Conservation (phyloP, 2,888 invertebrate genomes). For the Cataglyphis altisquamis region DNA sequence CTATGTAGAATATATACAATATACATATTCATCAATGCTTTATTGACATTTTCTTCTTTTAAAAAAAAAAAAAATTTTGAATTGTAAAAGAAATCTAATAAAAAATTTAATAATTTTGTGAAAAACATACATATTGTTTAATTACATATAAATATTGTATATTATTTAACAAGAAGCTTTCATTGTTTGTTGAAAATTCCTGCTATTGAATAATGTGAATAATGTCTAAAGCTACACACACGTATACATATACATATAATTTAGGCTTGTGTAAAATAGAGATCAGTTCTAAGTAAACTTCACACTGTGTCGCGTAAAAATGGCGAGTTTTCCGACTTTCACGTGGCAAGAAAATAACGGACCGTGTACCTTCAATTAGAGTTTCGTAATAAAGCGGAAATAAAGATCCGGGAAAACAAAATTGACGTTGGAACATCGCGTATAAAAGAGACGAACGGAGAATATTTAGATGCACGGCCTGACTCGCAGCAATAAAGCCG, state of each 20-base stretch:
- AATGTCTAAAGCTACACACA: not conserved
- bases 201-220: not conserved
- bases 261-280: slow-evolving; percentile 16
- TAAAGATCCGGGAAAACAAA: not conserved
- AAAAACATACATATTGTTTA: not conserved
- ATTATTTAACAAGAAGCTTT: not conserved
- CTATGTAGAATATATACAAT: not conserved
- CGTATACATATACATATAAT: not conserved
- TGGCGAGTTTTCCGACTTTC: slow-evolving; percentile 21
- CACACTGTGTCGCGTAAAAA: slow-evolving; percentile 31
- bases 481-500: slow-evolving; percentile 62
- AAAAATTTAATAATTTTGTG: not conserved
- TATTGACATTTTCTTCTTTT: not conserved
- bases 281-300: slow-evolving; percentile 25
- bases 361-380: slow-evolving; percentile 39
- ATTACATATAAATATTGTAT: not conserved
- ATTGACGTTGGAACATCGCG: not conserved
- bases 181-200: not conserved
- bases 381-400: slow-evolving; percentile 39
- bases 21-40: not conserved
- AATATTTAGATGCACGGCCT: slow-evolving; percentile 24
- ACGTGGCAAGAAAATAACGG: not conserved
- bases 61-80: not conserved
- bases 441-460: not conserved
- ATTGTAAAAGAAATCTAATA: not conserved